These are phyloP conservation scores for Pandemis cinnamomeana DNA, from an alignment of 2,888 invertebrate species.

Conservation along the genomic window DNA sequence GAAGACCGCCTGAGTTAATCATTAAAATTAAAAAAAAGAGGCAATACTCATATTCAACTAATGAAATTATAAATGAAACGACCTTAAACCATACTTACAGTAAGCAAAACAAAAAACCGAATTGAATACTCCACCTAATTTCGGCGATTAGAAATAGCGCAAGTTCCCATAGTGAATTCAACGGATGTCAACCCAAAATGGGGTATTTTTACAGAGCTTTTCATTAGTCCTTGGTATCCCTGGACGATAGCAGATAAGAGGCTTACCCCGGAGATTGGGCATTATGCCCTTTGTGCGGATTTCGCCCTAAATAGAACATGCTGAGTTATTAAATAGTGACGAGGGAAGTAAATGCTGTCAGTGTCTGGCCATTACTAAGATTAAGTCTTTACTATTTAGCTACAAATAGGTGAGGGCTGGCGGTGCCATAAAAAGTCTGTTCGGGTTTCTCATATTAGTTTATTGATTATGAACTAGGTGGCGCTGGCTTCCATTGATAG, in stretches of 20 bases:
- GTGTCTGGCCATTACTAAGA: background rate
- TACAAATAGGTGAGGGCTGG: background rate
- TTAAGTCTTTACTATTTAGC: background rate
- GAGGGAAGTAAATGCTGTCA: background rate
- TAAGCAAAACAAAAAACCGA: no score
- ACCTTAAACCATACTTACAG: no score
- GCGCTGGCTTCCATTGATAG: no score
- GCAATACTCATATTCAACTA: no score
- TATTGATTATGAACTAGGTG: no score
- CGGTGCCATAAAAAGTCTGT: no score
- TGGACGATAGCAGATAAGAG: slow-evolving; percentile 31
- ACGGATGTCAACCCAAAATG: background rate
- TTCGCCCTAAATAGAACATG: slow-evolving; percentile 15
- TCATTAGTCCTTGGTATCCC: slow-evolving; percentile 22
- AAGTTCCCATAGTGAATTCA: background rate
- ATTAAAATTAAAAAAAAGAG: no score
- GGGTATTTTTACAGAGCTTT: slow-evolving; percentile 28
- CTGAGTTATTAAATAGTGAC: slow-evolving; percentile 11
- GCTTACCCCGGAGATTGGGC: slow-evolving; percentile 31
- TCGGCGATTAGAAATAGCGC: no score
- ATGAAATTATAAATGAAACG: no score
- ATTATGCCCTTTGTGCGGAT: slow-evolving; percentile 28
- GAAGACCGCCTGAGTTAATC: no score
- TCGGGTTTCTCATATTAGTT: no score
- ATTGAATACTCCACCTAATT: no score